phyloP scores from a whole-genome alignment of 2,888 invertebrate species.

The Hypomecis punctinalis region DNA sequence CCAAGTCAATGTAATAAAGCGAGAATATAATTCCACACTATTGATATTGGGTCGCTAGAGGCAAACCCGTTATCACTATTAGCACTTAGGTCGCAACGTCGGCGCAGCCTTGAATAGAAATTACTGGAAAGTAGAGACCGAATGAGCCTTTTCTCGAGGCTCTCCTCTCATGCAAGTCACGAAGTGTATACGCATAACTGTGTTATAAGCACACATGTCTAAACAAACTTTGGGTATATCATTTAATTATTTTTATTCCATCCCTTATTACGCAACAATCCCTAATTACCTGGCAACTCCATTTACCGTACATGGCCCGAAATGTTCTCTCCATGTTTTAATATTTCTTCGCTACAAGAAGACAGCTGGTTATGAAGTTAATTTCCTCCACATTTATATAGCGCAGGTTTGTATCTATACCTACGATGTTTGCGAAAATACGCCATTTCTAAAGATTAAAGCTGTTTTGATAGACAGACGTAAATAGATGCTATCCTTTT shows the following conservation, averaged over 20 bases:
- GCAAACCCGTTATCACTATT: constrained; percentile 65
- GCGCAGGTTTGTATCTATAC: constrained; percentile 41
- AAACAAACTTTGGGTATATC: constrained; percentile 62
- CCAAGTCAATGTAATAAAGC: constrained; percentile 35
- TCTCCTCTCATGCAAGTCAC: constrained; percentile 66
- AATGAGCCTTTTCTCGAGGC: constrained; percentile 47
- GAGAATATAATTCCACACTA: constrained; percentile 41
- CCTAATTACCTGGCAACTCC: constrained; percentile 24
- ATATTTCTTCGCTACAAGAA: constrained; percentile 40
- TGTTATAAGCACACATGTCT: constrained; percentile 61
- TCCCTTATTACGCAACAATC: constrained; percentile 11
- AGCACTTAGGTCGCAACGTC: constrained; percentile 68
- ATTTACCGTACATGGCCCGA: constrained; percentile 21
- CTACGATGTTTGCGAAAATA: constrained; percentile 54
- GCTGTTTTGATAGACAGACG: constrained; percentile 62
- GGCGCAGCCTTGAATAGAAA: constrained; percentile 70
- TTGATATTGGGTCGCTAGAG: constrained; percentile 52
- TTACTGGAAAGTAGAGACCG: constrained; percentile 48
- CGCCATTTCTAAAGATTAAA: constrained; percentile 63
- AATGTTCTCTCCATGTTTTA: constrained; percentile 26
- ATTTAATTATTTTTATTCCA: constrained; percentile 30
- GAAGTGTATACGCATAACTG: constrained; percentile 54
- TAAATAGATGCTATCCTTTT: constrained; percentile 59
- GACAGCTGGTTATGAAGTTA: constrained; percentile 60
- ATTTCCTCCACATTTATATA: constrained; percentile 56